Evolutionary conservation across 2,113 vertebrate species (phyloP).

Genomic region (Chaenocephalus aceratus): DNA sequence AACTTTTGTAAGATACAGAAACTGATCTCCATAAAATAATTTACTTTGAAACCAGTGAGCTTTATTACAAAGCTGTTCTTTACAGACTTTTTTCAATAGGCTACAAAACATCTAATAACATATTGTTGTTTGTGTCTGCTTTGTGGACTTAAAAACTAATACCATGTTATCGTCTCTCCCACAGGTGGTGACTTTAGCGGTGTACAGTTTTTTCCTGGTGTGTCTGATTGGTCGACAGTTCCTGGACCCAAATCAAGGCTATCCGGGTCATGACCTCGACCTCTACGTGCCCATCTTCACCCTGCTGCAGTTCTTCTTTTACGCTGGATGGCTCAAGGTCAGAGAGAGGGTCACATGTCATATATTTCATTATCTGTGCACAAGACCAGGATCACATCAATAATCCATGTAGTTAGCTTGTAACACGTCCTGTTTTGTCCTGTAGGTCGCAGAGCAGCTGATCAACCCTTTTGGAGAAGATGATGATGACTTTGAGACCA

Average conservation of each 20-base stretch:
- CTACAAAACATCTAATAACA: too few species aligned
- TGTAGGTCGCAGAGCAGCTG: slow-evolving; percentile 92
- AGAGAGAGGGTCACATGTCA: not conserved
- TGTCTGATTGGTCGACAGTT: slow-evolving; percentile 96
- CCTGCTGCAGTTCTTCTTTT: slow-evolving; percentile 96
- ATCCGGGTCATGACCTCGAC: slow-evolving; percentile 90
- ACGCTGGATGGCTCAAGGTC: slow-evolving; percentile 96
- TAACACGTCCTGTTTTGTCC: not conserved
- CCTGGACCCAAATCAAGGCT: slow-evolving; percentile 90
- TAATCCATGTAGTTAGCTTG: not conserved
- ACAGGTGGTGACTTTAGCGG: slow-evolving; percentile 94
- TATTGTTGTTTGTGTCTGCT: too few species aligned
- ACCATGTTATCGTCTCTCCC: not conserved
- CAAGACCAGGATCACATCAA: not conserved
- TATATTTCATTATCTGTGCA: not conserved
- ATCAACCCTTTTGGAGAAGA: slow-evolving; percentile 96
- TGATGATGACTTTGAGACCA: slow-evolving; percentile 94
- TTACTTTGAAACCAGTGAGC: not conserved
- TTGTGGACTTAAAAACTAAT: not conserved
- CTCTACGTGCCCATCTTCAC: slow-evolving; percentile 94
- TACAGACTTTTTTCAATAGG: too few species aligned
- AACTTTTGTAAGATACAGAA: not conserved
- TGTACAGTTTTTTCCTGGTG: slow-evolving; percentile 95
- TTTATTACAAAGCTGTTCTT: not conserved
- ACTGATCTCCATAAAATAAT: not conserved